Evolutionary conservation across 1,140 invertebrate species (phyloP), one percentile per base, ranked within the genome.

Genomic region (Atopsyche davidsoni): DNA sequence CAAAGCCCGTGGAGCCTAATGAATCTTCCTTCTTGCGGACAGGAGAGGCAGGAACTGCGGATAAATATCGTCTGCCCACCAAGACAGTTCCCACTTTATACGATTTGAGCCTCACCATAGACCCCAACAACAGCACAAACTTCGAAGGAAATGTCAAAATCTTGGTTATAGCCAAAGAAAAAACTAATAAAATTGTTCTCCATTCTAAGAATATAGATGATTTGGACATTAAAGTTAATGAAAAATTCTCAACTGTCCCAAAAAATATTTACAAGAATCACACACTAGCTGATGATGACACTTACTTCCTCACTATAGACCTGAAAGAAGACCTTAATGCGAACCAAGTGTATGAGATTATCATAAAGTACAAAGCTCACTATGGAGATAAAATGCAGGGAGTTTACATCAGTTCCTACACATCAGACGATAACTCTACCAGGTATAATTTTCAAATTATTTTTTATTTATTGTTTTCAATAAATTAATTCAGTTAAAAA

Each of bases 111-210:
- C 71, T 87, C 0, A 73, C 74, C 60, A 77, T 81, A 1, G 71
- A 84, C 51, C 72, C 85, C 10, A 68, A 73, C 43, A 62, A 68
- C 22, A 70, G 66, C 0, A 64, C 64, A 2, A 66, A 59, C 17
- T 86, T 83, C 63, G 65, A 53, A 31, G 83, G 83, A 18, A 66
- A 66, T 22, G 80, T 82, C 1, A 68, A 63, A 13, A 84, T 86
- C 34, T 65, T 70, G 41, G 60, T 80, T 16, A 42, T 65, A 10
- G 66, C 72, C 10, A 49, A 59, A 6, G 42, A 57, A 1, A 57
- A 59, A 2, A 76, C 72, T 1, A 59, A 66, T 24, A 59, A 67
- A 32, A 77, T 80, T 32, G 68, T 73, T 9, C 47, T 80, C 2
- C 78, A 80, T 51, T 70, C 72, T 7, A 70, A 70, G 65, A 64